These are phyloP conservation scores for Stenchaetothrips biformis DNA, from an alignment of 2,888 invertebrate species.

Conservation along the genomic window DNA sequence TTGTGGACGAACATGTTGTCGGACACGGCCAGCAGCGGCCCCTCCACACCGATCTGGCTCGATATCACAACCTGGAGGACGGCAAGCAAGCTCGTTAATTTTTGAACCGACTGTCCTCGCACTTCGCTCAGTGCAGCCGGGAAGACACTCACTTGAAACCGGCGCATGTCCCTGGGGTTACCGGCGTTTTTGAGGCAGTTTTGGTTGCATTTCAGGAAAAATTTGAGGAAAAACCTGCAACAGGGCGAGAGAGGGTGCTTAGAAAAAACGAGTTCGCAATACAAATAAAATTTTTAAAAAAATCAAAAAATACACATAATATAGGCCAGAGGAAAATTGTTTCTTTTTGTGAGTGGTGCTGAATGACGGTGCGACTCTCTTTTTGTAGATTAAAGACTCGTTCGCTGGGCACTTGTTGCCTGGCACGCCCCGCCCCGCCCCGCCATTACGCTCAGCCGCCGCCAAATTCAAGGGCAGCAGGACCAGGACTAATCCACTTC, in stretches of 20 bases:
- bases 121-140: not conserved
- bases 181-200: conserved; percentile 99
- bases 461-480: too few relatives aligned
- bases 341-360: too few relatives aligned
- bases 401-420: too few relatives aligned
- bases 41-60: conserved; percentile 93
- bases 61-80: conserved; percentile 88
- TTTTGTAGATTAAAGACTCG: too few relatives aligned
- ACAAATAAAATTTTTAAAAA: conserved; percentile 35
- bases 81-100: conserved; percentile 25
- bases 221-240: conserved; percentile 99
- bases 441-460: too few relatives aligned
- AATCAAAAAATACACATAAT: conserved; percentile 28
- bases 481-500: not conserved
- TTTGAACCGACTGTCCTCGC: not conserved
- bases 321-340: not conserved
- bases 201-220: conserved; percentile 99
- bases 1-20: conserved; percentile 99
- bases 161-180: conserved; percentile 97
- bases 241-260: conserved; percentile 42
- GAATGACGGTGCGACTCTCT: too few relatives aligned
- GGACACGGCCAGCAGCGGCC: conserved; percentile 92
- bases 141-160: conserved; percentile 84
- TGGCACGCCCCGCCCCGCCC: too few relatives aligned
- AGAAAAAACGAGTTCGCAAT: too few relatives aligned